Conservation (phyloP, 2,797 vertebrate genomes). For the Lutjanus argentimaculatus region DNA sequence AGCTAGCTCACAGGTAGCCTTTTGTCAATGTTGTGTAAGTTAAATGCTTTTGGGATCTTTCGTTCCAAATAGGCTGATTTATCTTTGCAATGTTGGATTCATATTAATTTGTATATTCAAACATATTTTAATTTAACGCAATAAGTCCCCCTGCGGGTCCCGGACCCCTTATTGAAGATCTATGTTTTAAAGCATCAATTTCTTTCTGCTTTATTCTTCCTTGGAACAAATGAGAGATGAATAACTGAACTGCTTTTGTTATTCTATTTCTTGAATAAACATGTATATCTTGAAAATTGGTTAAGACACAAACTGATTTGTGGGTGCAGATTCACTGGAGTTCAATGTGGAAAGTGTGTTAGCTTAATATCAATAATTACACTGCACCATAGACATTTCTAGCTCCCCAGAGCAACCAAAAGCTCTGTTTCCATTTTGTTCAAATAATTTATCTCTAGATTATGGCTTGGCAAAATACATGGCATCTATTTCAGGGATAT, state of each 20-base stretch:
- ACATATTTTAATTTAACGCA: too few species aligned
- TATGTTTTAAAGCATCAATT: conserved; percentile 3
- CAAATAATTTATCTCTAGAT: conserved; percentile 64
- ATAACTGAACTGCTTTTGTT: conserved; percentile 34
- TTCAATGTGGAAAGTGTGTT: conserved; percentile 45
- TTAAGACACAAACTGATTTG: conserved; percentile 46
- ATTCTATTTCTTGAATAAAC: conserved; percentile 34
- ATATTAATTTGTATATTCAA: too few species aligned
- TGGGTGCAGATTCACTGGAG: conserved; percentile 31
- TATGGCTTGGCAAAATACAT: conserved; percentile 50
- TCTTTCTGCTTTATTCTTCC: conserved; percentile 1
- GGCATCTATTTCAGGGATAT: conserved; percentile 52
- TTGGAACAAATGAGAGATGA: conserved; percentile 28
- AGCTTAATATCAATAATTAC: conserved; percentile 47
- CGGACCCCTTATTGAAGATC: too few species aligned
- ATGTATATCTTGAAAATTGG: conserved; percentile 33
- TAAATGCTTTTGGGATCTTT: too few species aligned
- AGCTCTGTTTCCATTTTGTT: conserved; percentile 56
- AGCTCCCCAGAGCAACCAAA: conserved; percentile 29
- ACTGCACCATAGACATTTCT: conserved; percentile 25
- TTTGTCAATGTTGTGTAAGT: too few species aligned
- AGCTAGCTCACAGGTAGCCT: too few species aligned
- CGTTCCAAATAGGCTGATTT: too few species aligned
- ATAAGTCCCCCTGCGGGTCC: too few species aligned
- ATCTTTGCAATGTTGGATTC: too few species aligned